A percentile compares a stretch with the other conserved stretches of the same genome.
These are phyloP conservation scores for Casuarius casuarius DNA, from an alignment of 2,113 vertebrate genomes.

Conservation along the genomic window DNA sequence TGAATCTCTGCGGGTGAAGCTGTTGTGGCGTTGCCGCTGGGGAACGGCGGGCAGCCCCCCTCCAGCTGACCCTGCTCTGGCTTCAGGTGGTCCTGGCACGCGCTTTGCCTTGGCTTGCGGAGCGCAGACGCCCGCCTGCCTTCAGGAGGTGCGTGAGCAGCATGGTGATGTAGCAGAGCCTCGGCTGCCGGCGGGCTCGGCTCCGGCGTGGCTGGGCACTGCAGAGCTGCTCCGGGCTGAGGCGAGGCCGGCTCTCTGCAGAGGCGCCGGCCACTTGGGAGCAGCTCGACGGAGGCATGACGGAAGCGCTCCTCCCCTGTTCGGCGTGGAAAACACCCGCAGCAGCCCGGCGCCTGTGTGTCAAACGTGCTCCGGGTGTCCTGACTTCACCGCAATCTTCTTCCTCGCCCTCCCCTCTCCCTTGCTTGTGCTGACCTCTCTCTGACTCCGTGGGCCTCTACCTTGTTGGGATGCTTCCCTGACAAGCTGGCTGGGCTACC, in stretches of 20 bases:
- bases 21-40: neutral
- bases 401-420: neutral
- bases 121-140: neutral
- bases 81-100: neutral
- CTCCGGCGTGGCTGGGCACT: neutral
- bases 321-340: neutral
- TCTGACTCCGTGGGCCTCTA: neutral
- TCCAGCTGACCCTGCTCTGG: neutral
- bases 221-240: neutral
- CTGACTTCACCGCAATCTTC: neutral
- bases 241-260: neutral
- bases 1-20: neutral
- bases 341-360: rapidly evolving
- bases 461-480: neutral
- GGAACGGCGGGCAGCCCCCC: neutral
- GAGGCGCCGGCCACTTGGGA: neutral
- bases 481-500: neutral
- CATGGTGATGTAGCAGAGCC: neutral
- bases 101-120: neutral
- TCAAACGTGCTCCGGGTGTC: neutral
- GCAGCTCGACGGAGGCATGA: neutral
- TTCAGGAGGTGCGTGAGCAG: neutral
- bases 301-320: neutral
- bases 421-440: neutral
- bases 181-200: rapidly evolving